Evolutionary conservation across 2,113 vertebrate species (phyloP).

Genomic region (Centropus bengalensis): DNA sequence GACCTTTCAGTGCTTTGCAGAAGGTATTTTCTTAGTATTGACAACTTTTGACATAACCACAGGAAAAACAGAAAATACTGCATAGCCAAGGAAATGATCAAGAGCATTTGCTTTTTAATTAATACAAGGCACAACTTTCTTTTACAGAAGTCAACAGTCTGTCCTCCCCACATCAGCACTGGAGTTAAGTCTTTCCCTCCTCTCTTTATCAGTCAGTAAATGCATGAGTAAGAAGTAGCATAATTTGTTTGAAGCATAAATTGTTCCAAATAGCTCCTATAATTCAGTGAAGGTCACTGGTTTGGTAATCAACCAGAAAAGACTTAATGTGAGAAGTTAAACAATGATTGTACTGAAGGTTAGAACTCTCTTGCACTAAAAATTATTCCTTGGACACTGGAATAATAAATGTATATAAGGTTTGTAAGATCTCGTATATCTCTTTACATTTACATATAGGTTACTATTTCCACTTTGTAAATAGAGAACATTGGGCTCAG

Average conservation of each 20-base stretch:
- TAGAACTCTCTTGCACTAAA: background rate
- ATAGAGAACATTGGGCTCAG: background rate
- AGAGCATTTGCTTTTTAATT: background rate
- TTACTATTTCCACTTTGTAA: background rate
- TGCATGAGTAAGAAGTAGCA: background rate
- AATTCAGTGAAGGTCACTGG: constrained; percentile 45
- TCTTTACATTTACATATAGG: background rate
- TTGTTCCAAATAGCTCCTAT: background rate
- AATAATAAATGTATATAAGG: background rate
- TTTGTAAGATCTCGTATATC: background rate
- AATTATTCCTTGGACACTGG: too few species aligned
- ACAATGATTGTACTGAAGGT: constrained; percentile 2
- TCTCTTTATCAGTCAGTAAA: background rate
- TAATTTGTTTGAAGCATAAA: background rate
- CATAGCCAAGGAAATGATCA: background rate
- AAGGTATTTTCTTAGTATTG: background rate
- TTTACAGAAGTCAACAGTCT: background rate
- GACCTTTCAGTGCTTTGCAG: background rate
- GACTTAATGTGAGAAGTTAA: constrained; percentile 21
- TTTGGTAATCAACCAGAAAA: constrained; percentile 23
- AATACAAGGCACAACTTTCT: background rate
- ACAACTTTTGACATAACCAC: background rate
- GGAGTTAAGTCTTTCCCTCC: background rate
- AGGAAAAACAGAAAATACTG: background rate
- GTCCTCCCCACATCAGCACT: background rate